Evolutionary conservation across 2,113 vertebrate genomes (phyloP), one percentile per base, ranked within the genome.

Genomic region (Pipa parva): DNA sequence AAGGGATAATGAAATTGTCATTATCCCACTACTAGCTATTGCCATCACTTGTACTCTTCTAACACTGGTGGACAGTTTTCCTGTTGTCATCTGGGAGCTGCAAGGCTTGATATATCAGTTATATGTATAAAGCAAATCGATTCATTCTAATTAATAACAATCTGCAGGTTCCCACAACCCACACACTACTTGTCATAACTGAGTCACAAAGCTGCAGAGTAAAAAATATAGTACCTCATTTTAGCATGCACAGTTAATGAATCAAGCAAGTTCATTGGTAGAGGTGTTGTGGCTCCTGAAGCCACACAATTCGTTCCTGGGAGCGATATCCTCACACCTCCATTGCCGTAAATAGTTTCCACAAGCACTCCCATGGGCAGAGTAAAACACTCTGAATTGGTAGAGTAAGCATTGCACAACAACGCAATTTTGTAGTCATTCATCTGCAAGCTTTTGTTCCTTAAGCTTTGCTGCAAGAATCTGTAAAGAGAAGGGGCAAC

Each of bases 341-440:
- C 93, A 18, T 97, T 99, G 12, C 97, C 97, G 51, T 99, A 99
- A 83, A 99, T 99, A 67, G 96, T 97, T 82, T 99, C 97, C 22
- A 99, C 97, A 56, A 99, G 85, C 7, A 94, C 95, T 10, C 97
- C 97, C 97, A 99, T 99, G 4, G 97, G 97, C 76, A 99, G 88
- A 0, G 94, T 93, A 84, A 99, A 99, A 79, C 93, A 99, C 80
- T 99, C 97, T 0, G 95, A 95, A 85, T 99, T 99, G 61, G 97
- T 99, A 74, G 95, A 98, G 75, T 98, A 99, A 61, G 97, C 97
- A 63, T 99, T 99, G 71, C 97, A 99, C 57, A 99, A 78, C 75
- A 99, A 85, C 10, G 96, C 97, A 59, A 99, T 99, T 88, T 99
- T 99, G 76, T 99, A 99, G 82, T 99, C 97, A 11, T 91, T 94